Base-by-base conservation (phyloP, 1,140 invertebrate species). In the Drosophila azteca region DNA sequence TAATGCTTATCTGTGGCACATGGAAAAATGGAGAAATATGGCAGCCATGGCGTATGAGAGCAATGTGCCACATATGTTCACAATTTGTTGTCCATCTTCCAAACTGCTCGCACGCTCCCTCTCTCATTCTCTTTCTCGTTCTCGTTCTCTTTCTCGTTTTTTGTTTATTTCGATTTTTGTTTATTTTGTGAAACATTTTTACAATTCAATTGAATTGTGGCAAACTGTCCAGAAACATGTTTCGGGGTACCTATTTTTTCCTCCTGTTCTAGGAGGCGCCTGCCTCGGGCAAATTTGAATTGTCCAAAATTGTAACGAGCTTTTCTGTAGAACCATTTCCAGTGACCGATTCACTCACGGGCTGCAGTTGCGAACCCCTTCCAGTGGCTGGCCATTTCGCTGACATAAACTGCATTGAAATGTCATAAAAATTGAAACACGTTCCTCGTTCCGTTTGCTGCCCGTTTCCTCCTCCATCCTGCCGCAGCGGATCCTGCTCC, bases 371-470 rank as follows among this genome's bases (percentile, higher is more conserved):
- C 24, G 5, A 5, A 4, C 24, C 24, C 24, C 22, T 15, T 6
- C n/a, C 43, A 8, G 52, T 24, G 81, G 45, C 55, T 24, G 81
- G 45, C 55, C 71, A 59, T 67, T 85, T 74, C 83, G 78, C 83
- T 83, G 83, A 88, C 75, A 87, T 88, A 73, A 87, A 88, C 83
- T 88, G 83, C 83, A 87, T 83, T 87, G 83, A 76, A 88, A 87
- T 88, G 83, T 87, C 83, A 88, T 88, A 88, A 82, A 87, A 87
- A 87, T 88, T 82, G 83, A 77, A 87, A 88, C 79, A 88, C 83
- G 83, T 85, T 78, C 69, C 62, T 54, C 51, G 64, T 64, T 64
- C 39, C 57, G 77, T 52, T 52, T 80, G 39, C 24, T 51, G 31
- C 48, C 54, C 24, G 26, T 44, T 31, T 39, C 31, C 51, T n/a